These are phyloP conservation scores for Halocynthia aurantium DNA, from an alignment of 23 tunicate species.

Conservation along the genomic window DNA sequence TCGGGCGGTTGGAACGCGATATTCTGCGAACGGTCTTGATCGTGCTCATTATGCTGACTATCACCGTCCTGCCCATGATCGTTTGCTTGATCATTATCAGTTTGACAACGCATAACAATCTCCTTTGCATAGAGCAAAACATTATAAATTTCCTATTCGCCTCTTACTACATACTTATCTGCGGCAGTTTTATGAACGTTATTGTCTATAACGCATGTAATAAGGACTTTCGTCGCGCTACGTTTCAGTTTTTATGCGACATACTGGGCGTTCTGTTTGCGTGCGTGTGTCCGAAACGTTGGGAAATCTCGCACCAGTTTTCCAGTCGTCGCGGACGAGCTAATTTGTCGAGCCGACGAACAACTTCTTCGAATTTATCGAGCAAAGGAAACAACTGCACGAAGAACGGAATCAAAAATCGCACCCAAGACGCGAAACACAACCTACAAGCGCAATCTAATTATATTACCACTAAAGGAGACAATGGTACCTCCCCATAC, in stretches of 20 bases:
- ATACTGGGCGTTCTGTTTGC: background rate
- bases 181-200: slow-evolving; percentile 72
- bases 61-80: slow-evolving; percentile 66
- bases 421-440: background rate
- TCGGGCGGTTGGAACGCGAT: slow-evolving; percentile 59
- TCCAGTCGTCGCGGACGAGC: slow-evolving; percentile 1
- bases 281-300: slow-evolving; percentile 7
- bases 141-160: slow-evolving; percentile 28
- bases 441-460: background rate
- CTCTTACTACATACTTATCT: slow-evolving; percentile 27
- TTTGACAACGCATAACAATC: slow-evolving; percentile 1
- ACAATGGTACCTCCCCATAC: background rate
- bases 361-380: background rate
- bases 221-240: slow-evolving; percentile 71
- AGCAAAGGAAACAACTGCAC: background rate
- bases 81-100: slow-evolving; percentile 25
- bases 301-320: background rate
- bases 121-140: slow-evolving; percentile 19
- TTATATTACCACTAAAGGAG: background rate
- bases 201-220: slow-evolving; percentile 78
- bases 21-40: slow-evolving; percentile 66
- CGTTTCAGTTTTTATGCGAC: slow-evolving; percentile 17
- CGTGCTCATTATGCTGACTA: slow-evolving; percentile 52
- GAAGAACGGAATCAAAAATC: background rate
- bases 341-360: background rate